These are phyloP conservation scores for Dromius quadrimaculatus DNA, from an alignment of 2,888 invertebrate species.

Conservation along the genomic window DNA sequence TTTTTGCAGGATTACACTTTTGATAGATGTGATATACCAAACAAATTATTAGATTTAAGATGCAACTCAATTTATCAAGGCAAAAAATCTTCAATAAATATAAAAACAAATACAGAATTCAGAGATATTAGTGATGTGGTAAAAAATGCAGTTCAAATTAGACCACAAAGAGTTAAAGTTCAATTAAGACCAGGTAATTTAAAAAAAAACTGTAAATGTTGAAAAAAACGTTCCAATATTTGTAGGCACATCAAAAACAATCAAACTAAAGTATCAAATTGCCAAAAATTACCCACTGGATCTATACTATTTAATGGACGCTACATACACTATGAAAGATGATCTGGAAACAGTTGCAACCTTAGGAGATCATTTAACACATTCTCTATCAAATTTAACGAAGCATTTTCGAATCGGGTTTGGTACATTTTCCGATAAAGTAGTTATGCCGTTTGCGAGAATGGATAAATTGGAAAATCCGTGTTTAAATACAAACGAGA, in stretches of 20 bases:
- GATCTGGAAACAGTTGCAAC: conserved; percentile 84
- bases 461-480: conserved; percentile 72
- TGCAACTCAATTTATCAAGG: conserved; percentile 19
- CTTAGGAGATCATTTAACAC: conserved; percentile 73
- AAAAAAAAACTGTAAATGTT: background rate
- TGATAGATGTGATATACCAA: conserved; percentile 44
- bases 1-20: conserved; percentile 42
- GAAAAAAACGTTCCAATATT: conserved; percentile 53
- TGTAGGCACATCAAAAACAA: conserved; percentile 71
- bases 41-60: conserved; percentile 31
- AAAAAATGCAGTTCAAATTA: conserved; percentile 73
- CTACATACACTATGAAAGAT: conserved; percentile 90
- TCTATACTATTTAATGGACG: conserved; percentile 91
- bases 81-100: conserved; percentile 64
- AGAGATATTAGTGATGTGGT: conserved; percentile 68
- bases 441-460: conserved; percentile 77
- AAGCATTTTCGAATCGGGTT: conserved; percentile 81
- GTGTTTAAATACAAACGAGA: conserved; percentile 68
- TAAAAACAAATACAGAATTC: conserved; percentile 67
- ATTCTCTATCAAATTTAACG: conserved; percentile 74
- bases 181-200: conserved; percentile 73
- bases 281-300: conserved; percentile 90
- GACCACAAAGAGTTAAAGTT: conserved; percentile 73
- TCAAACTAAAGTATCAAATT: conserved; percentile 78
- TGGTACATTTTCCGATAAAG: conserved; percentile 84